Conservation (phyloP, 2,113 vertebrate species). For the Sander vitreus region DNA sequence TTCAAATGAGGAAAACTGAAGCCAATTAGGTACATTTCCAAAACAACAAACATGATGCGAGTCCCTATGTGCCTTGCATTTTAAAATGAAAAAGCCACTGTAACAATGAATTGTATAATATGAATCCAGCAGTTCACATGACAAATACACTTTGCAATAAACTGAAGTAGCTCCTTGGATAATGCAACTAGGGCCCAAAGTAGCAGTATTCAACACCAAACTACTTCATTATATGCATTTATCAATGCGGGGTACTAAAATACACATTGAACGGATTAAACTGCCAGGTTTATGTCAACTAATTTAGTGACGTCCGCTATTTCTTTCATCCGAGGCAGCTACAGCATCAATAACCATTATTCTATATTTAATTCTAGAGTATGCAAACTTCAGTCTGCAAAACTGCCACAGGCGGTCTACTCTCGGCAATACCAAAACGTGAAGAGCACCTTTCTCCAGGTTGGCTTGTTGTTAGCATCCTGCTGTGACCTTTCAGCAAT, state of each 20-base stretch:
- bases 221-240: not conserved
- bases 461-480: not conserved
- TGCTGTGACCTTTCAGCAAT: constrained; percentile 22
- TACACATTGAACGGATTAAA: not conserved
- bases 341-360: not conserved
- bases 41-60: no score
- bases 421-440: not conserved
- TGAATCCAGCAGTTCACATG: no score
- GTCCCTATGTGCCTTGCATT: not conserved
- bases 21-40: not conserved
- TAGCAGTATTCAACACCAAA: not conserved
- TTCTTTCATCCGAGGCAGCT: not conserved
- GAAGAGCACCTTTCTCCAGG: not conserved
- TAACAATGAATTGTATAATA: no score
- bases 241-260: not conserved
- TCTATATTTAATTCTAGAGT: not conserved
- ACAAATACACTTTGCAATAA: not conserved
- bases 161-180: not conserved
- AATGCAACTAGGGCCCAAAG: not conserved
- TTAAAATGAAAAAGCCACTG: not conserved
- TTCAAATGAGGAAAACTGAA: not conserved
- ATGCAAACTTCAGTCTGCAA: no score
- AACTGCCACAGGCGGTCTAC: not conserved
- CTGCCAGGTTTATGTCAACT: not conserved
- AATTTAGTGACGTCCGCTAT: not conserved